phyloP scores from a whole-genome alignment of 1,140 invertebrate species.

The Lanistes nyassanus region DNA sequence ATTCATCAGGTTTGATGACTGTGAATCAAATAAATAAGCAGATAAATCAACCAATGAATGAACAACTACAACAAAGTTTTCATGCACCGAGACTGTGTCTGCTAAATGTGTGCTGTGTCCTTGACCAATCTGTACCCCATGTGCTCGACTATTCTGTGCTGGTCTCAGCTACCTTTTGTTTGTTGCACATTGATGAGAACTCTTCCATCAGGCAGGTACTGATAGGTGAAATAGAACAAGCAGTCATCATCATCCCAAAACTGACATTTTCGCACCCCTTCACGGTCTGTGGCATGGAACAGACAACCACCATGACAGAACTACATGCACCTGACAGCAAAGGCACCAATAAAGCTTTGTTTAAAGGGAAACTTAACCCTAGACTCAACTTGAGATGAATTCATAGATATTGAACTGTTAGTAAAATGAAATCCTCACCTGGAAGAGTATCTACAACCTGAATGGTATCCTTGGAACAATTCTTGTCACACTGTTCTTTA shows the following conservation, averaged over 20 bases:
- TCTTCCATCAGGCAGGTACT: conserved; percentile 51
- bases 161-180: conserved; percentile 55
- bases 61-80: no score
- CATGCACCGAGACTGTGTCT: no score
- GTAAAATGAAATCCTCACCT: not conserved
- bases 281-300: conserved; percentile 30
- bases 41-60: no score
- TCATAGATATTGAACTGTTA: no score
- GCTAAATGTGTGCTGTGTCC: no score
- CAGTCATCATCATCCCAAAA: conserved; percentile 70
- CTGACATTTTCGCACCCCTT: conserved; percentile 51
- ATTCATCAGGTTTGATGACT: no score
- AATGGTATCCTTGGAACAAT: conserved; percentile 49
- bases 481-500: conserved; percentile 69
- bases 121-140: no score
- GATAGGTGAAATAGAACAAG: conserved; percentile 65
- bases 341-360: not conserved
- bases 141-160: not conserved
- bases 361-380: no score
- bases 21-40: no score
- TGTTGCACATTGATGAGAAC: conserved; percentile 55
- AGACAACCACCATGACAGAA: not conserved
- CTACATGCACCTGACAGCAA: not conserved
- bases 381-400: no score
- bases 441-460: not conserved